Conservation (phyloP, 1,140 invertebrate genomes). For the Heliconius eleuchia region DNA sequence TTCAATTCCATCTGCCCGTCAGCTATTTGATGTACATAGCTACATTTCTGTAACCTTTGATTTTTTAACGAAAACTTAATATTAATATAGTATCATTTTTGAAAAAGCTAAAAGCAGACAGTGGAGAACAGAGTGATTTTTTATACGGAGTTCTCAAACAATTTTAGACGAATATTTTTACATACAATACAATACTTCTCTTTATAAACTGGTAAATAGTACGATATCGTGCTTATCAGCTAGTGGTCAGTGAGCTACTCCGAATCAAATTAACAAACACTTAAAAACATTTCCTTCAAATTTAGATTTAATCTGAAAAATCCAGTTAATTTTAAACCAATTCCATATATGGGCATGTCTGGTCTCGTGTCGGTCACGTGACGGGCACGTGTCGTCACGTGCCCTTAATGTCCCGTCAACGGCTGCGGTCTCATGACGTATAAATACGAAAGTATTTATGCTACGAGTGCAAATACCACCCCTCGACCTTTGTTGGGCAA, state of each 20-base stretch:
- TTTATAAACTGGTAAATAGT: no score
- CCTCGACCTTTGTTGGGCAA: constrained; percentile 17
- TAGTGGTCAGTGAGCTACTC: neutral
- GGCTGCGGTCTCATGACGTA: constrained; percentile 52
- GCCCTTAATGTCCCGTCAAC: constrained; percentile 46
- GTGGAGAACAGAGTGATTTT: no score
- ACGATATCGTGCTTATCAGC: neutral
- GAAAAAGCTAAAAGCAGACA: no score
- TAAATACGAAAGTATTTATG: constrained; percentile 54
- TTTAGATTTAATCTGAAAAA: constrained; percentile 37
- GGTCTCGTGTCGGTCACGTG: constrained; percentile 45
- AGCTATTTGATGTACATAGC: no score
- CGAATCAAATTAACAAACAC: neutral
- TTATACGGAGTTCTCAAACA: no score
- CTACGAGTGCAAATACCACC: constrained; percentile 44
- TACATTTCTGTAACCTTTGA: no score
- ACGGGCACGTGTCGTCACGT: constrained; percentile 46
- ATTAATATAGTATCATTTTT: no score
- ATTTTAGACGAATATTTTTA: no score
- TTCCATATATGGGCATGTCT: constrained; percentile 43
- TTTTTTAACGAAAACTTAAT: no score
- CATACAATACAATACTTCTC: no score
- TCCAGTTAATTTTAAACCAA: constrained; percentile 64
- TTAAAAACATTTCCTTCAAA: constrained; percentile 26
- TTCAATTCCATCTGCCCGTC: no score